Evolutionary conservation across 2,797 vertebrate genomes (phyloP).

Genomic region (Sebastes steindachneri): DNA sequence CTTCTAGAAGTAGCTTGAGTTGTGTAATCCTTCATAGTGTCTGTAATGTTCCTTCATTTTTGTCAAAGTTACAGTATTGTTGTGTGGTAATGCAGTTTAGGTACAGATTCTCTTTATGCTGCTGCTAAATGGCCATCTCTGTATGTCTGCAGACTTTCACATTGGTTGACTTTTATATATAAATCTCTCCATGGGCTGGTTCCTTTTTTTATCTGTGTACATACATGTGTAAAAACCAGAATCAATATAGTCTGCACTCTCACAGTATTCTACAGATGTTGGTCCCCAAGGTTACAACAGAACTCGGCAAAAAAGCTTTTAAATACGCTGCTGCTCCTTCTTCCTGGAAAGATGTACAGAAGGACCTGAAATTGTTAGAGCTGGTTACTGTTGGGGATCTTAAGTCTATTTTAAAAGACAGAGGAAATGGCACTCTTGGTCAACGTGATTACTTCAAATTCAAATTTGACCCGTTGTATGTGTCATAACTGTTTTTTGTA

Average conservation of each 20-base stretch:
- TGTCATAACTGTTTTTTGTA: too few species aligned
- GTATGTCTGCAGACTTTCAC: neutral
- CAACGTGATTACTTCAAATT: too few species aligned
- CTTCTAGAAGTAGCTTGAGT: neutral
- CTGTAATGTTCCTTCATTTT: neutral
- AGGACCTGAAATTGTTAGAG: neutral
- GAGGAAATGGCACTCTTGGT: too few species aligned
- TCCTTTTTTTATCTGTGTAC: neutral
- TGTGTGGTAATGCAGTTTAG: neutral
- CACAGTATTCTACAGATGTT: neutral
- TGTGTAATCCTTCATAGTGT: neutral
- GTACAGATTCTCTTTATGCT: neutral
- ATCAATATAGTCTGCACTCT: neutral
- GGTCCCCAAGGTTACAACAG: neutral
- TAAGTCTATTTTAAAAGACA: too few species aligned
- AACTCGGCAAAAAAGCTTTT: neutral
- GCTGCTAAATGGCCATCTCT: neutral
- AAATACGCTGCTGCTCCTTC: neutral
- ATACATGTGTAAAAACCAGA: neutral
- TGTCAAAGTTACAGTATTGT: neutral
- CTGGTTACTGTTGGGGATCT: neutral
- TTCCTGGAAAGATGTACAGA: neutral
- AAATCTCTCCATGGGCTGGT: neutral
- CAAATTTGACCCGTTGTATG: too few species aligned
- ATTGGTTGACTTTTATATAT: neutral